Evolutionary conservation across 30 jellyfish, hydroid and myxozoan genomes (phyloP), one percentile per base, ranked within the genome.

Genomic region (Aurelia sp.): DNA sequence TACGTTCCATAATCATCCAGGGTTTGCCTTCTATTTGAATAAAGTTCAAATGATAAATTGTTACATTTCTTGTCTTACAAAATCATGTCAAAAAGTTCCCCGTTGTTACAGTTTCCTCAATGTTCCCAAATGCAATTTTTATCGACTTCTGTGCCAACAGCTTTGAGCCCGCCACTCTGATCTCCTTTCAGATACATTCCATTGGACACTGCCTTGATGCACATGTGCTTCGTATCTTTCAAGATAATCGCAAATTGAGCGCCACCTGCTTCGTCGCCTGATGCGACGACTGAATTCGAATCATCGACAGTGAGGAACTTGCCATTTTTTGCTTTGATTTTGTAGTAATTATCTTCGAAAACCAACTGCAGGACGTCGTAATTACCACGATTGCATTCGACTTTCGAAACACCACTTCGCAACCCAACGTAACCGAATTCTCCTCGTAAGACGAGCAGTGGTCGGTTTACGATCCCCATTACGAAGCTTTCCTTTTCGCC

Each of bases 331-430:
- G 98, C 94, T 65, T 88, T 88, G 60, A 93, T 64, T 50, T 70
- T 76, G 81, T 93, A 93, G 72, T 60, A 76, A 41, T 87, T 88
- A 52, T 85, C 88, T 61, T 71, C 92, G 30, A 64, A 67, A 23
- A 82, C 48, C 81, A 93, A 64, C 72, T 65, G 71, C 53, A 87
- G 64, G 44, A 91, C 89, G 71, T 93, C 98, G 51, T 86, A 82
- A 81, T 76, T 71, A 55, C 98, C 98, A 37, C 96, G 81, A 79
- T 93, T 93, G 90, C 98, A 93, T 82, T 93, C 97, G 33, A 88
- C 87, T 74, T 88, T 87, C 66, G 62, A 40, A 59, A 66, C 74
- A 5, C 93, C 89, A 60, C 83, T 65, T 51, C 92, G 73, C 75
- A 88, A 30, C 21, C 98, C 98, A 47, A 93, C 68, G 85, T 87